Base-by-base conservation (phyloP, 2,797 vertebrate genomes). In the Denticeps clupeoides region DNA sequence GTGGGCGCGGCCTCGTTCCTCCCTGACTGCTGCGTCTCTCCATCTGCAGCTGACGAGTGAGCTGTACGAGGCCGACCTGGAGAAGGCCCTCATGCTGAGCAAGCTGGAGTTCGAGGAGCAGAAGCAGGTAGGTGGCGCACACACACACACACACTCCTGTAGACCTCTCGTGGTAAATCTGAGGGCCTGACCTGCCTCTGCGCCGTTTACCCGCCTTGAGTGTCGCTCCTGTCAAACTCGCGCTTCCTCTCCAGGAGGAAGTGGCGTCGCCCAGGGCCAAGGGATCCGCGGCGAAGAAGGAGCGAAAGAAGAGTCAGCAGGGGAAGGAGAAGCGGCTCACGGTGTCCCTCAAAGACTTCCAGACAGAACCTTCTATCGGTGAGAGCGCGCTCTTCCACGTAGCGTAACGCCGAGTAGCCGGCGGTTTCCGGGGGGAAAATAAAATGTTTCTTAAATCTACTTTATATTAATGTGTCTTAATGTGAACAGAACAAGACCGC, bases 21-120 rank as follows among this genome's bases (percentile, higher is more conserved):
- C n/a, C n/a, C n/a, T n/a, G n/a, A n/a, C n/a, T n/a, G n/a, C 22
- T 21, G 41, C 27, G 43, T 51, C 28, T 44, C 38, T 45, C 7
- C n/a, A n/a, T n/a, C 53, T 63, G 51, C 59, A 97, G 91, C 76
- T 97, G 60, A 93, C 92, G 53, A 83, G 82, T 67, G 89, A 97
- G 67, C 77, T 97, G 61, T 97, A 90, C 68, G 89, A 94, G 74
- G 91, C 90, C 11, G 92, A 97, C 71, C 79, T 97, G 74, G 88
- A 97, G 74, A 93, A 94, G 63, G 91, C 93, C 16, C 72, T 96
- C 60, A 88, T 97, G 56, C 68, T 93, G 41, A 97, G 93, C 77
- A 91, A 93, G 80, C 71, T 91, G 65, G 90, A 96, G 56, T 91
- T 80, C 35, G 90, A 96, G 64, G 80, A 94, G 59, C 82, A 88